Conservation (phyloP, 1,140 invertebrate genomes). For the Micrasema longulum region DNA sequence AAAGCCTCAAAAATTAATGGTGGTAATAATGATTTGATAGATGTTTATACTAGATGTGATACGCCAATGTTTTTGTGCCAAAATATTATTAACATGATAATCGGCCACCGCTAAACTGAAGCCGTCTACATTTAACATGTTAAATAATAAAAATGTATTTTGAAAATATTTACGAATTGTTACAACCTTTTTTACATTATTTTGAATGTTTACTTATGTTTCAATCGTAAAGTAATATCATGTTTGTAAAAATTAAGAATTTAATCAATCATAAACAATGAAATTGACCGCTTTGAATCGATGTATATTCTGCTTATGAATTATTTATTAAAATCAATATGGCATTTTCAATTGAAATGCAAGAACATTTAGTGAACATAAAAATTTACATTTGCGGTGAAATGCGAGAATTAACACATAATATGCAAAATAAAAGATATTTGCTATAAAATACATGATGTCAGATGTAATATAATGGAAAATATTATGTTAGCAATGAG, state of each 20-base stretch:
- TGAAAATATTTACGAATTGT: constrained; percentile 28
- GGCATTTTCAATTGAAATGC: no score
- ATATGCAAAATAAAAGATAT: no score
- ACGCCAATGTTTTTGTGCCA: constrained; percentile 28
- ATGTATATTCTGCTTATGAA: no score
- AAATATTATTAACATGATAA: constrained; percentile 18
- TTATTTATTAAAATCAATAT: no score
- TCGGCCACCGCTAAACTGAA: constrained; percentile 13
- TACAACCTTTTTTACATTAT: neutral
- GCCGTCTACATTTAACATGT: constrained; percentile 31
- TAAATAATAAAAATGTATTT: constrained; percentile 12
- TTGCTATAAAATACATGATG: no score
- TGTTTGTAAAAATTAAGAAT: neutral
- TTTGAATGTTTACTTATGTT: neutral
- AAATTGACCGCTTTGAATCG: neutral
- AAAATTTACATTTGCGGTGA: no score
- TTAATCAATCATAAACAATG: neutral
- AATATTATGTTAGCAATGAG: no score
- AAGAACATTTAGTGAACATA: no score
- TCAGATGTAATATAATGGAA: no score
- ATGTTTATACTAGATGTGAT: neutral
- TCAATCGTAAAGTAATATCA: neutral
- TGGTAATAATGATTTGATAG: neutral
- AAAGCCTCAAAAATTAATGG: neutral
- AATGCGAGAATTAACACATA: no score